A percentile compares a stretch with the other conserved stretches of the same genome.
Conservation (phyloP, 2,113 vertebrate species). For the Halcyon malimbica region DNA sequence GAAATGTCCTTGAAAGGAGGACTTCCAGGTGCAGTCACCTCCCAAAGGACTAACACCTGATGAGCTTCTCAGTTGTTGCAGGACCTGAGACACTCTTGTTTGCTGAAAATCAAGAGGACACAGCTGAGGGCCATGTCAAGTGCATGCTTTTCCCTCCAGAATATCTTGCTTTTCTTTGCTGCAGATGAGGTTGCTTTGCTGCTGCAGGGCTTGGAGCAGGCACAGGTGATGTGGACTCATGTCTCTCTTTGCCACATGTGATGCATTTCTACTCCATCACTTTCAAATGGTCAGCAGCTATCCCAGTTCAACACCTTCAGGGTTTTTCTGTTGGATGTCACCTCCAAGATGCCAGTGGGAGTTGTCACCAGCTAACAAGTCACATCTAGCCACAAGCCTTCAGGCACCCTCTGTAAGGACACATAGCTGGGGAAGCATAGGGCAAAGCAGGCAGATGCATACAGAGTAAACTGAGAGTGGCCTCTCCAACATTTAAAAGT, state of each 20-base stretch:
- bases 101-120: neutral
- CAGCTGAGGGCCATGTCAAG: neutral
- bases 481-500: neutral
- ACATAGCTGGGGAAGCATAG: neutral
- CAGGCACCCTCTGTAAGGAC: neutral
- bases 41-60: neutral
- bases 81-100: neutral
- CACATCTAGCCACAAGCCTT: neutral
- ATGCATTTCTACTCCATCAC: neutral
- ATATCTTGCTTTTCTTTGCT: neutral
- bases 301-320: neutral
- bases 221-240: fast-evolving
- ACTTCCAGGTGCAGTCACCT: neutral
- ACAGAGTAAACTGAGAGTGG: neutral
- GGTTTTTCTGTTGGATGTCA: neutral
- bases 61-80: neutral
- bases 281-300: neutral
- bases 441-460: neutral
- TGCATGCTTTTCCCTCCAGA: neutral
- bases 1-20: neutral
- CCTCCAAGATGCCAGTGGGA: neutral
- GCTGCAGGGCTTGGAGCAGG: fast-evolving
- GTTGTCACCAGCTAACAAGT: neutral
- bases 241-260: neutral
- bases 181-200: neutral